Evolutionary conservation across 2,888 invertebrate species (phyloP).

Genomic region (Tenthredo mesomela): DNA sequence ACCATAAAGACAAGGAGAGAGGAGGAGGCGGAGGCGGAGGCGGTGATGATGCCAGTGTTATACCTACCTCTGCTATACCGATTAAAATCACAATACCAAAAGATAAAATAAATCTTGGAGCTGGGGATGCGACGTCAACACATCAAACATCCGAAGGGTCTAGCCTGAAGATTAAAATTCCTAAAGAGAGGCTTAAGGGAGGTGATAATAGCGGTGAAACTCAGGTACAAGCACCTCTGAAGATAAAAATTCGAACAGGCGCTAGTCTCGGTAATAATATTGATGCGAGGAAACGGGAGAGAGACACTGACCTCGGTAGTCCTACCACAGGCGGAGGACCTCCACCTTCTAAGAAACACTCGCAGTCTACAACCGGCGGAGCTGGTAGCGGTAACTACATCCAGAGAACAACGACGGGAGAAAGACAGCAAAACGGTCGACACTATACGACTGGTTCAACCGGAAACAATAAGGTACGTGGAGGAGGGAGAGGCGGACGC

Average conservation of each 20-base stretch:
- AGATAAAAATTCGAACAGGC: constrained; percentile 91
- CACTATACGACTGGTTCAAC: constrained; percentile 70
- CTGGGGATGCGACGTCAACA: constrained; percentile 58
- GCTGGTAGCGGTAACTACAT: constrained; percentile 68
- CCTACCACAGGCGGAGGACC: constrained; percentile 65
- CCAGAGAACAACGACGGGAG: constrained; percentile 58
- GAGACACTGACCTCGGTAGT: constrained; percentile 46
- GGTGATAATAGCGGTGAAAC: constrained; percentile 48
- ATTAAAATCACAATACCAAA: constrained; percentile 83
- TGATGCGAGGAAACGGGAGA: constrained; percentile 69
- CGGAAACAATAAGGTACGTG: constrained; percentile 77
- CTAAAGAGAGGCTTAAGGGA: constrained; percentile 85
- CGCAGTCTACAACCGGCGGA: constrained; percentile 64
- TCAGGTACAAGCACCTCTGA: constrained; percentile 78
- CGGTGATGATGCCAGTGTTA: constrained; percentile 63
- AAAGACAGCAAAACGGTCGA: constrained; percentile 72
- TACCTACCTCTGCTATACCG: constrained; percentile 66
- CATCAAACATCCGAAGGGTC: constrained; percentile 65
- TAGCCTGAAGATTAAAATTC: constrained; percentile 90
- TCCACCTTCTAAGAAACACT: constrained; percentile 58
- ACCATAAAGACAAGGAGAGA: constrained; percentile 81
- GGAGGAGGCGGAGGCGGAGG: constrained; percentile 72
- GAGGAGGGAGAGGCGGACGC: constrained; percentile 71
- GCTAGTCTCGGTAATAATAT: constrained; percentile 75
- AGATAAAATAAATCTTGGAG: constrained; percentile 79